Percentiles rank a stretch among this genome's conserved stretches.
These are phyloP conservation scores for Brachypteracias leptosomus DNA, from an alignment of 2,113 vertebrate species.

Conservation along the genomic window DNA sequence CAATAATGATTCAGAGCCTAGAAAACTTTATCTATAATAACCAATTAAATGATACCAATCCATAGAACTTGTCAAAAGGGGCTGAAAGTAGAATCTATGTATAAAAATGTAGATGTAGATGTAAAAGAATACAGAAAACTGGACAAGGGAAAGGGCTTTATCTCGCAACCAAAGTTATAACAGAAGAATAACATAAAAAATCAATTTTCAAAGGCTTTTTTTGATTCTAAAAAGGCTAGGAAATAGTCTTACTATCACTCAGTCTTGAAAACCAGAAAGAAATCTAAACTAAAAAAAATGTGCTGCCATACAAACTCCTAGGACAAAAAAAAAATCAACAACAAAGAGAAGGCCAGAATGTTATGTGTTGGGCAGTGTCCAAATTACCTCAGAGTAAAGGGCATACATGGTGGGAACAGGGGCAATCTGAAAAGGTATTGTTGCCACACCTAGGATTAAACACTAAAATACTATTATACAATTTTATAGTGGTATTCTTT, in stretches of 20 bases:
- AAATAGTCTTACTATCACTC: not conserved
- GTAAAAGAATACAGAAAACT: not conserved
- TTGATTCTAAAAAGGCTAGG: not conserved
- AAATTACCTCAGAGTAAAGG: not conserved
- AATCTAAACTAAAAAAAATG: not conserved
- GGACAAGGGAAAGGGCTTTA: not conserved
- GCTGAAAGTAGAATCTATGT: not conserved
- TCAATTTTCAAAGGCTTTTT: not conserved
- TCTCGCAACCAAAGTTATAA: not conserved
- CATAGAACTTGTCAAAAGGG: not conserved
- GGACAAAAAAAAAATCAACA: not conserved
- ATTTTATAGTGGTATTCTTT: not conserved
- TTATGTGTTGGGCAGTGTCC: not conserved
- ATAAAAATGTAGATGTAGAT: not conserved
- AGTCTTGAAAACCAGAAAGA: not conserved
- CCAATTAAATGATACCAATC: not conserved
- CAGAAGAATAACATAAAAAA: not conserved
- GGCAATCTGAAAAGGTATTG: not conserved
- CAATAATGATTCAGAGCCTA: not conserved
- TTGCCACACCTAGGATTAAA: not conserved
- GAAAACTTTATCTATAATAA: not conserved
- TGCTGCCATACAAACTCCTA: not conserved
- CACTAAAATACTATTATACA: not conserved
- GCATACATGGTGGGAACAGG: rapidly evolving
- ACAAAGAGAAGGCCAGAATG: not conserved